Evolutionary conservation across 2,113 vertebrate genomes (phyloP), one percentile per base, ranked within the genome.

Genomic region (Marmota monax): DNA sequence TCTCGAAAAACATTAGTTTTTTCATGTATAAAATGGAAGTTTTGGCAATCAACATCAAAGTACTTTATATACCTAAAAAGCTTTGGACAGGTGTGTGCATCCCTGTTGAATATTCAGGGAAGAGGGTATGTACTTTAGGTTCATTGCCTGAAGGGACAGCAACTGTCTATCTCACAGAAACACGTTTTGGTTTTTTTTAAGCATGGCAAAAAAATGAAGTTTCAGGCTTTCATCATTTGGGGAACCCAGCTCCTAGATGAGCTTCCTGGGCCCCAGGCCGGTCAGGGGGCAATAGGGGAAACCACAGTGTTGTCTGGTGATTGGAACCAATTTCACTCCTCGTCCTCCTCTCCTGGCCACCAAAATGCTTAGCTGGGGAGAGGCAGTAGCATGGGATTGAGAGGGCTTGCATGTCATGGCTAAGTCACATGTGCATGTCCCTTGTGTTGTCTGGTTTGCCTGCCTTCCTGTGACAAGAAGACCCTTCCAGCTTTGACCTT

Each of bases 21-120:
- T 92, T 37, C 58, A 80, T 70, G 76, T 90, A 78, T 87, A 94
- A 96, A 77, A 89, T 70, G 73, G 7, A 39, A 34, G 51, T 87
- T 95, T 97, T 97, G 95, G 92, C 93, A 96, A 96, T 92, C 92
- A 91, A 58, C 89, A 48, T 95, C 84, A 34, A 80, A 96, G 96
- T 82, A 82, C 45, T 94, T 89, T 74, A 56, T 90, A 94, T 34
- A 92, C 32, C 45, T 61, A 80, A 72, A 88, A 94, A 86, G 42
- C 42, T 86, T 17, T 82, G 45, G 85, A 77, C 45, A 89, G 63
- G 69, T 85, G 12, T 58, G n/a, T 42, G 23, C 90, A 85, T 63
- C 65, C 89, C 37, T 79, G 27, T 22, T 95, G 69, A 58, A 39
- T 61, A 84, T 32, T 94, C 7, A 70, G 39, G 53, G 39, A 48